Conservation (phyloP, 2,888 invertebrate species). For the Escarpia spicata region DNA sequence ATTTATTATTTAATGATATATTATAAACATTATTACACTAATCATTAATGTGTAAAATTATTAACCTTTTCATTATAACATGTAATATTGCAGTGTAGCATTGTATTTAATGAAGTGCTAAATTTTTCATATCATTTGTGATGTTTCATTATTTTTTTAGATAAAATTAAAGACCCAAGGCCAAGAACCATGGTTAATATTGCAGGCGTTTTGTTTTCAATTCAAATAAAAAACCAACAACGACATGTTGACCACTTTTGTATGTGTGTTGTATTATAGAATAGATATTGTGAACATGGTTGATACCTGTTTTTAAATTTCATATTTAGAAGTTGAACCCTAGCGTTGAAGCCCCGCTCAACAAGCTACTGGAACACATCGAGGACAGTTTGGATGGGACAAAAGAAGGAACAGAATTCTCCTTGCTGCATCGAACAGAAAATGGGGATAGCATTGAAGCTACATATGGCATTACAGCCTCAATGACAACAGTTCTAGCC, state of each 20-base stretch:
- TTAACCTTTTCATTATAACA: no score
- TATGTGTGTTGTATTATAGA: no score
- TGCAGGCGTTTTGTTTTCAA: neutral
- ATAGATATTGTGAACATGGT: neutral
- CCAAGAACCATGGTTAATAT: no score
- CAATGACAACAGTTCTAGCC: neutral
- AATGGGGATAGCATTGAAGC: neutral
- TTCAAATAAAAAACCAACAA: neutral
- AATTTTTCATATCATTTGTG: no score
- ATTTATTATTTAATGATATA: no score
- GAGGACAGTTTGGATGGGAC: constrained; percentile 46
- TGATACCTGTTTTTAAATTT: neutral
- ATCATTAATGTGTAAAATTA: no score
- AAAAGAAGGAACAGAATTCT: constrained; percentile 24
- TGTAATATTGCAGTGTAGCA: no score
- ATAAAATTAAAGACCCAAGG: no score
- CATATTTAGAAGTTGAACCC: constrained; percentile 54
- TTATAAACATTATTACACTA: no score
- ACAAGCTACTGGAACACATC: constrained; percentile 54
- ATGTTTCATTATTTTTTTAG: no score
- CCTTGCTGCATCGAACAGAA: neutral
- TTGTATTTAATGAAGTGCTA: no score
- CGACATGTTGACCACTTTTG: no score
- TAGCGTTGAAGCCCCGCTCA: constrained; percentile 53
- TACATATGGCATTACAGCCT: neutral